phyloP scores from a whole-genome alignment of 1,140 invertebrate species.

The Conus ventricosus region DNA sequence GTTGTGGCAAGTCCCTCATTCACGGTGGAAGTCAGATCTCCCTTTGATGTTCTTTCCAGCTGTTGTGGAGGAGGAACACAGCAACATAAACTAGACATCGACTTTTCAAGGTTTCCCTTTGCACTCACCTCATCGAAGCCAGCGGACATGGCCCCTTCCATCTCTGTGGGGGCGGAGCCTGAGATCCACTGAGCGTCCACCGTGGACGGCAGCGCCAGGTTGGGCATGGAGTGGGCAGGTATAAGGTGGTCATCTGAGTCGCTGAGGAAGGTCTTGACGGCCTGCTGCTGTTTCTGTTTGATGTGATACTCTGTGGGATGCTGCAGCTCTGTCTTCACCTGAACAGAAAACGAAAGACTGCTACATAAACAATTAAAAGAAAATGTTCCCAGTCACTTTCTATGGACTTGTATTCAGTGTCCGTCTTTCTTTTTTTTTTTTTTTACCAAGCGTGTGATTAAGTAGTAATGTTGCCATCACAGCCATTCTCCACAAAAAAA shows the following conservation, averaged over 20 bases:
- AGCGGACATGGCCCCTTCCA: slow-evolving; percentile 61
- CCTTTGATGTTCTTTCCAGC: too few relatives aligned
- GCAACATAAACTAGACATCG: too few relatives aligned
- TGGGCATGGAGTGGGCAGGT: slow-evolving; percentile 75
- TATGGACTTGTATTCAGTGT: not conserved
- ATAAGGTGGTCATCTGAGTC: slow-evolving; percentile 77
- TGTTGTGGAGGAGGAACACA: too few relatives aligned
- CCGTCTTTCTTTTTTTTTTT: too few relatives aligned
- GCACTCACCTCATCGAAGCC: not conserved
- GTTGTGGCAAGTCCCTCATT: too few relatives aligned
- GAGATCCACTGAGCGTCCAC: slow-evolving; percentile 41
- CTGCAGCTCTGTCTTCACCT: slow-evolving; percentile 84
- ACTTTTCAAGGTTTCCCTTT: too few relatives aligned
- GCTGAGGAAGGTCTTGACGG: slow-evolving; percentile 88
- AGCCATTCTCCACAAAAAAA: too few relatives aligned
- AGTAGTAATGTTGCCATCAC: too few relatives aligned
- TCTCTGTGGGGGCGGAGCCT: slow-evolving; percentile 61
- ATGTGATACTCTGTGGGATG: slow-evolving; percentile 95
- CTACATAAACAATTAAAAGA: not conserved
- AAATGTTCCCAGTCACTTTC: not conserved
- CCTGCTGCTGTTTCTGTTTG: slow-evolving; percentile 90
- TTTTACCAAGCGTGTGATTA: too few relatives aligned
- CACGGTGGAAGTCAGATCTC: too few relatives aligned
- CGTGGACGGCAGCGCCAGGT: slow-evolving; percentile 40
- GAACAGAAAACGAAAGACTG: not conserved